Percentiles rank a stretch among this genome's conserved stretches.
These are phyloP conservation scores for Gryllus longicercus DNA, from an alignment of 2,888 invertebrate species.

Conservation along the genomic window DNA sequence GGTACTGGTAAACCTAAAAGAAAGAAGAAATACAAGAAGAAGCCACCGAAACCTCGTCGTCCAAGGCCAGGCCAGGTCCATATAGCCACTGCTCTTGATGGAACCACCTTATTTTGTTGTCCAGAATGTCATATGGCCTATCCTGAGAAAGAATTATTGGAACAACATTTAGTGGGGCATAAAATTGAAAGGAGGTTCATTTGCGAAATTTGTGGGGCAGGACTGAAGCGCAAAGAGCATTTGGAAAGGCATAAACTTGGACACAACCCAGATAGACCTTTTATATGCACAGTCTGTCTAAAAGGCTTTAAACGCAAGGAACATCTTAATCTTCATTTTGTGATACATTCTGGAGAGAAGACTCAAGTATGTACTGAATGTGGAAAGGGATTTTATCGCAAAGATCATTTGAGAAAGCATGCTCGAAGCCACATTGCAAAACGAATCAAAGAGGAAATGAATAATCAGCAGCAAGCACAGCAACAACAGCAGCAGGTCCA, in stretches of 20 bases:
- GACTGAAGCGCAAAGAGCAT: conserved; percentile 72
- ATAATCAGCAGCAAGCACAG: conserved; percentile 48
- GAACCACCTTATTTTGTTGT: conserved; percentile 71
- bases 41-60: conserved; percentile 70
- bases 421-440: conserved; percentile 73
- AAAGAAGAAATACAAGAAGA: conserved; percentile 78
- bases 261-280: conserved; percentile 77
- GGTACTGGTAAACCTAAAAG: conserved; percentile 52
- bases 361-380: conserved; percentile 74
- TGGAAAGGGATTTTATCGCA: conserved; percentile 65
- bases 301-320: conserved; percentile 78
- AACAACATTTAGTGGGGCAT: conserved; percentile 66
- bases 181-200: conserved; percentile 65
- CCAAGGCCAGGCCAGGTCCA: conserved; percentile 78
- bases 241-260: conserved; percentile 73
- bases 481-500: conserved; percentile 42
- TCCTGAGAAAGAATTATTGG: conserved; percentile 74
- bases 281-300: conserved; percentile 71
- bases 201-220: conserved; percentile 46
- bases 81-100: conserved; percentile 70
- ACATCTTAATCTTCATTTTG: conserved; percentile 76
- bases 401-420: conserved; percentile 77
- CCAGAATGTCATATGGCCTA: conserved; percentile 80
- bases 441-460: conserved; percentile 64
- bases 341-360: conserved; percentile 81